Evolutionary conservation across 37 sponge, comb jelly and placozoan species (phyloP), one percentile per base, ranked within the genome.

Genomic region (Spongilla lacustris): DNA sequence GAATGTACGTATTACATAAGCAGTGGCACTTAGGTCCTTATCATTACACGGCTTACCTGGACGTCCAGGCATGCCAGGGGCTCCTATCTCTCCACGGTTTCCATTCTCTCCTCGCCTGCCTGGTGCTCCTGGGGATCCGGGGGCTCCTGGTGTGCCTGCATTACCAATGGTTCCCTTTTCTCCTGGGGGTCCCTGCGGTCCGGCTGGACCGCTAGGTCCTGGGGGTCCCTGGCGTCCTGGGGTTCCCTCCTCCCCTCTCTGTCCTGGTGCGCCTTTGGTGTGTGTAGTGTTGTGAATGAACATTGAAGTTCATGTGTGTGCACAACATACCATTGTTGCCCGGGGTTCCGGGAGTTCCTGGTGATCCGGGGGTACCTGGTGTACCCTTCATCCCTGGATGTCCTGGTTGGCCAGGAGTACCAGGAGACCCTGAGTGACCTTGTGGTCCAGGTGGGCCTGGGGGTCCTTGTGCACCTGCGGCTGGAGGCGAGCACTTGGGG

Each of bases 181-280:
- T 35, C 82, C 82, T 23, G 71, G 82, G 37, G 70, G 10, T 30
- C 82, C 82, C 67, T 35, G 73, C 1, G 49, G 50, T 22, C 82
- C 82, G 8, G 27, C 8, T 71, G 71, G 82, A 21, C 82, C 82
- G 6, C 25, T 26, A 9, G 13, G 27, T n/a, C 82, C 82, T 41
- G 36, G 58, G 1, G 14, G 12, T 58, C 58, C 58, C 1, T 1
- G 58, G 4, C 19, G 58, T 58, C 58, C 58, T 17, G 19, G 14
- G 12, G 19, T 17, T 19, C 58, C 58, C 19, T 14, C 1, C 19
- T 58, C 58, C 11, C 58, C 58, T 17, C 11, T 58, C 58, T 19
- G 14, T 17, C 58, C 58, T 8, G 58, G 19, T 10, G 19, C 12
- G 58, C 58, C 58, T 58, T 41, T 41, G 41, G 41, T 58, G 58